Evolutionary conservation across 2,797 vertebrate species (phyloP), one percentile per base, ranked within the genome.

Genomic region (Pangasius larnaudii): DNA sequence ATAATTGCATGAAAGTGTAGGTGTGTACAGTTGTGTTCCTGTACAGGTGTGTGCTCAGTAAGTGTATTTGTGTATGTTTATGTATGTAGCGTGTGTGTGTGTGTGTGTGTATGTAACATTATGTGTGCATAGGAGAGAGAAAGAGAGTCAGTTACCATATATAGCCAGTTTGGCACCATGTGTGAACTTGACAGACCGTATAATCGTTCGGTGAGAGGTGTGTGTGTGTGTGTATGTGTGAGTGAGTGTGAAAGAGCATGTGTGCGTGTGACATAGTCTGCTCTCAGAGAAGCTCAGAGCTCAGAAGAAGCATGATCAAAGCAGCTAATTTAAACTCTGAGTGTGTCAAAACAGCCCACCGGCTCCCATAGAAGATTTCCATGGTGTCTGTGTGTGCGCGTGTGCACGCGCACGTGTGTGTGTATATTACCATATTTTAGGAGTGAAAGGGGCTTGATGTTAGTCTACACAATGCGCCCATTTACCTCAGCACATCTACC

Each of bases 261-360:
- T 27, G 33, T 59, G 51, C 58, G 36, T 30, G 67, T 10, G 87
- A 85, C 30, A 33, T 86, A 30, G 74, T 65, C 49, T 75, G 33
- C 88, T 89, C 84, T 75, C 46, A 82, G 84, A 84, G 75, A 85
- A 80, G 65, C 58, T 80, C 53, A 81, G 77, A 85, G 63, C 56
- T 85, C 63, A 85, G 84, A 85, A 74, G 84, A 89, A 86, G 69
- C 84, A 82, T 79, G 87, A 88, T 88, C 87, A 89, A 86, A 86
- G 86, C 77, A 87, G 77, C 69, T 82, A 72, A 82, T 86, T 86
- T 61, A 83, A 86, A 86, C 88, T 89, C 88, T 33, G 58, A 86
- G 80, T 72, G 77, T 82, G 84, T 85, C 69, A 75, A 80, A 82
- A 58, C 85, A 89, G 67, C 88, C 78, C 74, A 85, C 39, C 4